Percentiles rank a stretch among this genome's conserved stretches.
phyloP scores from a whole-genome alignment of 2,797 vertebrate genomes.

The Alosa sapidissima region DNA sequence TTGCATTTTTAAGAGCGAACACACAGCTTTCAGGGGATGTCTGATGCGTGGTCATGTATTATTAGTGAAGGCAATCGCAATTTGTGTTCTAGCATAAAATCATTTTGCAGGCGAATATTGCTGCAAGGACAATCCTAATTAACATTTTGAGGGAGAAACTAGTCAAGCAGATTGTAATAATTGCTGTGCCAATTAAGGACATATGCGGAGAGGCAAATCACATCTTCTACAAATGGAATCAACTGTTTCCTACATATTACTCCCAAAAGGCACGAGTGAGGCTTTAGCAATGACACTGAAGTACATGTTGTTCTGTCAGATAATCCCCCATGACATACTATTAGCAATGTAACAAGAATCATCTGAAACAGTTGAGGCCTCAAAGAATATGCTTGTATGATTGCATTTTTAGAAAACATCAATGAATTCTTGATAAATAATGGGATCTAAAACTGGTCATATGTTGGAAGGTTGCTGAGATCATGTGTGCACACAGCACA shows the following conservation, averaged over 20 bases:
- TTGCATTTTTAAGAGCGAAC: slow-evolving; percentile 36
- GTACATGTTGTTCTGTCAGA: slow-evolving; percentile 19
- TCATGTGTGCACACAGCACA: slow-evolving; percentile 1
- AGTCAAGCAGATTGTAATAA: slow-evolving; percentile 14
- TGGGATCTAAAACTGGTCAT: neutral
- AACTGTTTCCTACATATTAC: neutral
- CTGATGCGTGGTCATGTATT: slow-evolving; percentile 30
- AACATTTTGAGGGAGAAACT: neutral
- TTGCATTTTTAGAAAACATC: neutral
- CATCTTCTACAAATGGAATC: neutral
- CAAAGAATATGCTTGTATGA: slow-evolving; percentile 11
- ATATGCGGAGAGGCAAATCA: neutral
- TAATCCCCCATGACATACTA: neutral
- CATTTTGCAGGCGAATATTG: slow-evolving; percentile 8
- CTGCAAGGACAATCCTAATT: slow-evolving; percentile 21
- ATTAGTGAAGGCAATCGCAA: slow-evolving; percentile 34
- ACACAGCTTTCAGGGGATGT: slow-evolving; percentile 21
- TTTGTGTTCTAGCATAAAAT: slow-evolving; percentile 23
- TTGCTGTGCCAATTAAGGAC: neutral
- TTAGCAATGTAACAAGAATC: slow-evolving; percentile 10
- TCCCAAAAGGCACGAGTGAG: neutral
- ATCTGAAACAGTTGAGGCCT: neutral
- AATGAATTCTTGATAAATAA: neutral
- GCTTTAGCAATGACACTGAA: neutral
- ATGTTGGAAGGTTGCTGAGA: slow-evolving; percentile 8